Percentiles rank a stretch among this genome's conserved stretches.
phyloP scores from a whole-genome alignment of 2,888 invertebrate species.

The Malthinus seriepunctatus region DNA sequence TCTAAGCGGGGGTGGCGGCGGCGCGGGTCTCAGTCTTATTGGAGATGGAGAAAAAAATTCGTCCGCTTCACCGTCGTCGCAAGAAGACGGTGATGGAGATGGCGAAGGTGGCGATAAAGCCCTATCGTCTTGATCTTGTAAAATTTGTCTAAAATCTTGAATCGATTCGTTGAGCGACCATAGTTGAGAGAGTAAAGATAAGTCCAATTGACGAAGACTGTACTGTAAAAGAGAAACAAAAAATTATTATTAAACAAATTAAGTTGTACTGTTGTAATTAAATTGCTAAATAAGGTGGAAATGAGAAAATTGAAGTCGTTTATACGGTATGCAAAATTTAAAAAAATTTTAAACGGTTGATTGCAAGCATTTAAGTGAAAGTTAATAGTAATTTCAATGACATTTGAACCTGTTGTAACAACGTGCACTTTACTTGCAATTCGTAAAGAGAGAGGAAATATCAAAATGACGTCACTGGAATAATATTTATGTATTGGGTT shows the following conservation, averaged over 20 bases:
- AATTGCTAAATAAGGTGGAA: background rate
- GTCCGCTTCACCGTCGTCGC: conserved; percentile 48
- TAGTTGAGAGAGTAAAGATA: conserved; percentile 86
- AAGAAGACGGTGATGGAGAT: conserved; percentile 59
- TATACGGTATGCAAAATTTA: too few relatives aligned
- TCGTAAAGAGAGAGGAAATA: background rate
- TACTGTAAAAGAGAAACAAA: conserved; percentile 65
- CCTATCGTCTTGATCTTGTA: conserved; percentile 59
- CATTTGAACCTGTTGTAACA: conserved; percentile 19
- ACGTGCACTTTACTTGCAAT: background rate
- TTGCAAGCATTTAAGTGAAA: conserved; percentile 13
- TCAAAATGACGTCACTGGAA: background rate
- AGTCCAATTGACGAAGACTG: conserved; percentile 84
- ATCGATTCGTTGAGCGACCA: conserved; percentile 93
- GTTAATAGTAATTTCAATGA: conserved; percentile 10
- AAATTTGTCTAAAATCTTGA: conserved; percentile 79
- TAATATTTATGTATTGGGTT: too few relatives aligned
- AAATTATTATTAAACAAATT: too few relatives aligned
- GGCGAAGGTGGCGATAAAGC: conserved; percentile 60
- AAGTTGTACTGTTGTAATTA: too few relatives aligned
- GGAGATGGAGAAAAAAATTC: conserved; percentile 46
- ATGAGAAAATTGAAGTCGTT: background rate
- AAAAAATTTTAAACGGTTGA: background rate
- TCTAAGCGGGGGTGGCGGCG: conserved; percentile 55
- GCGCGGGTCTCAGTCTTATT: conserved; percentile 52